Conservation (phyloP, 2,797 vertebrate genomes). For the Allobates femoralis region DNA sequence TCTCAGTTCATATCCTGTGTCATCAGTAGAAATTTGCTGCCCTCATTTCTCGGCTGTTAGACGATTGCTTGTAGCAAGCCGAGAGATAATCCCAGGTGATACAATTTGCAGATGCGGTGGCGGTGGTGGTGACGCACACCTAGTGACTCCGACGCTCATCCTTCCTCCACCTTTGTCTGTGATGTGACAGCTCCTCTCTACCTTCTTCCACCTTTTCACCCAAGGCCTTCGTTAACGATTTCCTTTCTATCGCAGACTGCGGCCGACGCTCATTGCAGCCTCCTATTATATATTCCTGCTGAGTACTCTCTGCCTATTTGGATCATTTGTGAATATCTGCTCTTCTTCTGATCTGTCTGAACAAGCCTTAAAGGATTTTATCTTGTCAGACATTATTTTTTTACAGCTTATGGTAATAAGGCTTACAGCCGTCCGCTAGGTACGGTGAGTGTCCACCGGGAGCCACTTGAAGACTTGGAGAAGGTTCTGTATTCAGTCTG, state of each 20-base stretch:
- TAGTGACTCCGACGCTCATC: neutral
- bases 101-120: neutral
- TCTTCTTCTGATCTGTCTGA: conserved; percentile 8
- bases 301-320: neutral
- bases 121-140: neutral
- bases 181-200: conserved; percentile 11
- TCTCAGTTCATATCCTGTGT: too few relatives aligned
- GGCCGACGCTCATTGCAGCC: neutral
- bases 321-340: conserved; percentile 18
- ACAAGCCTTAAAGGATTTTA: conserved; percentile 16
- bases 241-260: neutral
- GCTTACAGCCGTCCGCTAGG: neutral
- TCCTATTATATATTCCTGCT: conserved; percentile 36
- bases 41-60: neutral
- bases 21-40: neutral
- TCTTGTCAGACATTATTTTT: conserved; percentile 25
- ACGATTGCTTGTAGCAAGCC: neutral
- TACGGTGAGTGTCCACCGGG: neutral
- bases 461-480: neutral
- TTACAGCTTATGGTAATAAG: neutral
- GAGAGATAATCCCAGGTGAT: neutral
- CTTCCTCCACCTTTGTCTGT: neutral
- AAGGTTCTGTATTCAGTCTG: conserved; percentile 43
- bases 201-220: neutral
- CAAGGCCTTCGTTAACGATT: conserved; percentile 8